Evolutionary conservation across 1,140 invertebrate genomes (phyloP).

Genomic region (Zophobas morio): DNA sequence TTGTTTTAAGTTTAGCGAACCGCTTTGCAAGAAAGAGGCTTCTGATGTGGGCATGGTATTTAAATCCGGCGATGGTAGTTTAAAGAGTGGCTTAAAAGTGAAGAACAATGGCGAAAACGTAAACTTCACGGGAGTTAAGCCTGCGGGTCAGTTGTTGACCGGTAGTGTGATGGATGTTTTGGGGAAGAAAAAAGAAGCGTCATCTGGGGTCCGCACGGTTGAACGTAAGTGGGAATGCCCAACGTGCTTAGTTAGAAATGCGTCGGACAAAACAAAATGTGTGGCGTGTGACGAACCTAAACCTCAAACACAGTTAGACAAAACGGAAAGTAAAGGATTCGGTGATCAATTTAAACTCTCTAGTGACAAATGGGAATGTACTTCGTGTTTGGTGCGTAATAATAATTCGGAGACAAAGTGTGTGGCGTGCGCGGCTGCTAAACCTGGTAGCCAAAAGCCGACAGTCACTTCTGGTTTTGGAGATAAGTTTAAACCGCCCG

Average conservation of each 20-base stretch:
- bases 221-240: slow-evolving; percentile 72
- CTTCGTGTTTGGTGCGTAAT: slow-evolving; percentile 74
- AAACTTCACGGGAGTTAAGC: slow-evolving; percentile 24
- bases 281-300: slow-evolving; percentile 68
- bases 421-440: slow-evolving; percentile 71
- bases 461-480: slow-evolving; percentile 51
- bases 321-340: slow-evolving; percentile 63
- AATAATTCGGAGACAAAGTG: slow-evolving; percentile 70
- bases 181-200: slow-evolving; percentile 34
- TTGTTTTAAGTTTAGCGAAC: slow-evolving; percentile 73
- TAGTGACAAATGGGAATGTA: slow-evolving; percentile 74
- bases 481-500: slow-evolving; percentile 62
- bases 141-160: slow-evolving; percentile 36
- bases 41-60: slow-evolving; percentile 13
- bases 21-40: slow-evolving; percentile 62
- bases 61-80: slow-evolving; percentile 56
- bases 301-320: slow-evolving; percentile 52
- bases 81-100: slow-evolving; percentile 53
- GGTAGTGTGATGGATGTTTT: slow-evolving; percentile 67
- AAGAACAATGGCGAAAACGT: slow-evolving; percentile 54
- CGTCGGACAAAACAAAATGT: slow-evolving; percentile 69
- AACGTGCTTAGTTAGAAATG: slow-evolving; percentile 73
- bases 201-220: neutral
- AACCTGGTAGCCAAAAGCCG: slow-evolving; percentile 66
- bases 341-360: slow-evolving; percentile 72